These are phyloP conservation scores for Caenorhabditis sp. DNA, from an alignment of 2,888 invertebrate species.

Conservation along the genomic window DNA sequence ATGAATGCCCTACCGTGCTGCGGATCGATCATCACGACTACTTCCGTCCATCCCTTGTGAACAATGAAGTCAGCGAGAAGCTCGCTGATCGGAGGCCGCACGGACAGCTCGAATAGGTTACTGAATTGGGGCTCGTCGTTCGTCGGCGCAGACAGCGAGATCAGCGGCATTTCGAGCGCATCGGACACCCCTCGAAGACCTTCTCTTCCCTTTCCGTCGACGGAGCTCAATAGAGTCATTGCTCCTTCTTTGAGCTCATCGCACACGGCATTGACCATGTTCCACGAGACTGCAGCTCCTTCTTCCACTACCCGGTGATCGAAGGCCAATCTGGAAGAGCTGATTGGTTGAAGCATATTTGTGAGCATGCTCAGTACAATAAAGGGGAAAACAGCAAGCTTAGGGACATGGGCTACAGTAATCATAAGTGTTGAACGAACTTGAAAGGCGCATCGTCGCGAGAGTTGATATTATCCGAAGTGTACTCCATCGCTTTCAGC, in stretches of 20 bases:
- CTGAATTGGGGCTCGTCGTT: slow-evolving; percentile 45
- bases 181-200: slow-evolving; percentile 67
- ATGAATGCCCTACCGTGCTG: too few species aligned
- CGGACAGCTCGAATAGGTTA: slow-evolving; percentile 81
- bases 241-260: slow-evolving; percentile 76
- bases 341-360: neutral
- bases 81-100: slow-evolving; percentile 95
- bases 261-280: slow-evolving; percentile 73
- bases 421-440: too few species aligned
- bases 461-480: slow-evolving; percentile 65
- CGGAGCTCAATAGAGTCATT: slow-evolving; percentile 76
- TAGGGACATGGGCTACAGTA: neutral
- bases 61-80: slow-evolving; percentile 95
- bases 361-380: too few species aligned
- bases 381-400: too few species aligned
- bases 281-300: slow-evolving; percentile 66
- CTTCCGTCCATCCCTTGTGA: slow-evolving; percentile 91
- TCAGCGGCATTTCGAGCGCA: slow-evolving; percentile 67
- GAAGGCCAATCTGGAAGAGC: slow-evolving; percentile 65
- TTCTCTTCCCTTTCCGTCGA: slow-evolving; percentile 64
- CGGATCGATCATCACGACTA: slow-evolving; percentile 92
- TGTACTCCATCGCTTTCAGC: slow-evolving; percentile 63
- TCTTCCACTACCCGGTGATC: slow-evolving; percentile 64
- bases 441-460: slow-evolving; percentile 67
- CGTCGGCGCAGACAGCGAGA: slow-evolving; percentile 57